Percentiles rank a stretch among this genome's conserved stretches.
Conservation (phyloP, 2,797 vertebrate genomes). For the Echeneis naucrates region DNA sequence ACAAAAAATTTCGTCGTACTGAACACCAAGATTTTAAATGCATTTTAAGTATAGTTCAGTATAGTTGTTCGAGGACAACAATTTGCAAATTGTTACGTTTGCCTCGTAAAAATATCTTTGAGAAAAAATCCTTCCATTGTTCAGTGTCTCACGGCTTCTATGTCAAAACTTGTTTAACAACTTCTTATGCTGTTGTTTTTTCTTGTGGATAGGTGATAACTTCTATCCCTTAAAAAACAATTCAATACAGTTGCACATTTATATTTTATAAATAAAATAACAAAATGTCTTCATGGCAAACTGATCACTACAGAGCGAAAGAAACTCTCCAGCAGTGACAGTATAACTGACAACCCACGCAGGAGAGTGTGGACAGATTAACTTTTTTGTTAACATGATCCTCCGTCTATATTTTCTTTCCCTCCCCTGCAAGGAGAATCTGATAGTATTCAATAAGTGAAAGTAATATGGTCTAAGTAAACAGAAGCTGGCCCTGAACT, state of each 20-base stretch:
- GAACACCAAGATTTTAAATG: too few relatives aligned
- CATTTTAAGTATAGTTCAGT: too few relatives aligned
- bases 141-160: neutral
- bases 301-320: constrained; percentile 20
- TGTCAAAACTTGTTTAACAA: neutral
- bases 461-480: constrained; percentile 60
- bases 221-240: neutral
- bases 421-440: constrained; percentile 69
- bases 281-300: neutral
- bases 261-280: neutral
- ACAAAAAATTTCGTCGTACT: neutral
- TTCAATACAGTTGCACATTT: neutral
- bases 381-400: constrained; percentile 66
- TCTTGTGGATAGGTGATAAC: neutral
- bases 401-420: constrained; percentile 49
- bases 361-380: constrained; percentile 48
- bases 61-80: neutral
- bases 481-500: constrained; percentile 20
- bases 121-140: neutral
- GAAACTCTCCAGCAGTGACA: constrained; percentile 44
- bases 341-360: constrained; percentile 38
- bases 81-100: neutral
- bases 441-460: constrained; percentile 67
- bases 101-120: neutral
- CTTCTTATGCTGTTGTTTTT: neutral